Conservation (phyloP, 2,113 vertebrate species). For the Hippocampus zosterae region DNA sequence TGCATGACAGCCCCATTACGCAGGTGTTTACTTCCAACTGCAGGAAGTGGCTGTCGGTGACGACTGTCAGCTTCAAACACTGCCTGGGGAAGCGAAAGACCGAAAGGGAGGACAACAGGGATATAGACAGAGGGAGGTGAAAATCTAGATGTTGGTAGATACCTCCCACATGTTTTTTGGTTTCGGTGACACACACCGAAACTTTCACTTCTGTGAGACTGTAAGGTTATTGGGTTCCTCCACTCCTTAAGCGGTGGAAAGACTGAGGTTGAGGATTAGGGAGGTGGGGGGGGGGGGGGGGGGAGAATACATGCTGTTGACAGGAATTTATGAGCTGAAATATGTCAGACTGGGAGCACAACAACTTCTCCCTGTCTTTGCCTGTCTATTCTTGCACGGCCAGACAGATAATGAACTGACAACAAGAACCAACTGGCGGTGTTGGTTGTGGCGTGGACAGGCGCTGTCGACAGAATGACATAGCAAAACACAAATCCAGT, state of each 20-base stretch:
- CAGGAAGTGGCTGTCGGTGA: conserved; percentile 65
- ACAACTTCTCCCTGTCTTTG: conserved; percentile 68
- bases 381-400: conserved; percentile 52
- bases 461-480: conserved; percentile 29
- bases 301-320: conserved; percentile 70
- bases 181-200: neutral
- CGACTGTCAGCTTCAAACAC: conserved; percentile 56
- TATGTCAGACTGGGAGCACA: conserved; percentile 72
- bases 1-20: conserved; percentile 60
- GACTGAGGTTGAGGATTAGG: conserved; percentile 29
- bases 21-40: conserved; percentile 69
- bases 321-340: conserved; percentile 73
- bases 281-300: conserved; percentile 39
- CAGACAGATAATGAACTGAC: conserved; percentile 41
- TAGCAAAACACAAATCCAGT: conserved; percentile 54
- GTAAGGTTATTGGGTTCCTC: conserved; percentile 65
- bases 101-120: conserved; percentile 12
- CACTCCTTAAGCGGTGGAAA: conserved; percentile 44
- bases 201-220: conserved; percentile 37
- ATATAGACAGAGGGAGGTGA: conserved; percentile 3
- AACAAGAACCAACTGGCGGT: conserved; percentile 33
- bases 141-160: neutral
- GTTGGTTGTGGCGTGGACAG: conserved; percentile 1
- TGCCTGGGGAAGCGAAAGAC: conserved; percentile 47
- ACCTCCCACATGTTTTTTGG: conserved; percentile 2